phyloP scores from a whole-genome alignment of 1,140 invertebrate species.

The Zaprionus vittiger region DNA sequence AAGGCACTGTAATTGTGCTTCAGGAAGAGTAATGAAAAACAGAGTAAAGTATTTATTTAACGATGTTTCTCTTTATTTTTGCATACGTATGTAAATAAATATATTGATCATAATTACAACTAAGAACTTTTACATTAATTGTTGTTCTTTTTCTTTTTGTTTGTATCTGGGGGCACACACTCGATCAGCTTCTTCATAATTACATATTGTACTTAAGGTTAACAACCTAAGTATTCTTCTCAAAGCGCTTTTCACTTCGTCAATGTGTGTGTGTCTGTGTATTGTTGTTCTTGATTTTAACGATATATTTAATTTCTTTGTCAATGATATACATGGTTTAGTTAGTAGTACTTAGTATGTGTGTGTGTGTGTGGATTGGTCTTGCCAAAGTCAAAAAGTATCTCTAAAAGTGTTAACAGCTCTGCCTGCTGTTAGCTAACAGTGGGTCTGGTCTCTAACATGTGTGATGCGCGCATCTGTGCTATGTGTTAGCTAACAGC shows the following conservation, averaged over 20 bases:
- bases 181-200: constrained; percentile 40
- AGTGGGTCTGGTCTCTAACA: constrained; percentile 50
- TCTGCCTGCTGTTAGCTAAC: constrained; percentile 34
- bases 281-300: constrained; percentile 48
- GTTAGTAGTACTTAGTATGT: background rate
- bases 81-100: constrained; percentile 79
- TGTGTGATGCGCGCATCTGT: constrained; percentile 41
- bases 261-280: constrained; percentile 43
- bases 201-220: constrained; percentile 36
- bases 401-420: constrained; percentile 33
- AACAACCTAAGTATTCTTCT: constrained; percentile 34
- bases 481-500: constrained; percentile 49
- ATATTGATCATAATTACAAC: constrained; percentile 76
- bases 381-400: constrained; percentile 15
- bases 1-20: background rate
- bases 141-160: constrained; percentile 32
- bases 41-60: constrained; percentile 44
- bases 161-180: constrained; percentile 32
- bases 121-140: constrained; percentile 71
- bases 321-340: constrained; percentile 48
- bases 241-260: constrained; percentile 50
- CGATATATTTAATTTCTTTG: constrained; percentile 21
- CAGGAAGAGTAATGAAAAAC: background rate
- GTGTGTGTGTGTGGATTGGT: background rate
- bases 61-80: constrained; percentile 80